Evolutionary conservation across 2,113 vertebrate species (phyloP), one percentile per base, ranked within the genome.

Genomic region (Rallus limicola): DNA sequence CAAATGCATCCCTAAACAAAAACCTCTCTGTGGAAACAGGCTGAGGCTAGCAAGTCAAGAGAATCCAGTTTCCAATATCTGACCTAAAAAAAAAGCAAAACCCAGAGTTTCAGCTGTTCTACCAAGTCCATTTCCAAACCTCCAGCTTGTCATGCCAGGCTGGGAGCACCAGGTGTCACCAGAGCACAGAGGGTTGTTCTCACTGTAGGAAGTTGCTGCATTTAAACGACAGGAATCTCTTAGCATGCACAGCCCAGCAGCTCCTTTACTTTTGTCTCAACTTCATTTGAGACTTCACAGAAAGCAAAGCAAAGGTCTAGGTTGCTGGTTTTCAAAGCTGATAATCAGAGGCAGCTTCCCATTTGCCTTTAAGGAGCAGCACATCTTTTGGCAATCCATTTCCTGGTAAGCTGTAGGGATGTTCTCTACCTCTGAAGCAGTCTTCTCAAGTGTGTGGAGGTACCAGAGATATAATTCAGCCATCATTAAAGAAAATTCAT

Each of bases 141-240:
- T 26, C n/a, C 56, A 78, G 33, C 56, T 15, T 96, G 95, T 55
- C 76, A 85, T 96, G 58, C 52, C 72, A 55, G 46, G 52, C 71
- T 81, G 33, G 72, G 38, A 93, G 94, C 96, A 82, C 53, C 86
- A 97, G 96, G 36, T 94, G 94, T 95, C 96, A 88, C 68, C 92
- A 91, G 13, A 92, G 77, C 82, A 90, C 0, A 80, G 55, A 16
- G 10, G 0, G 46, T 76, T 25, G 7, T 53, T 29, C 4, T 11
- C 46, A 17, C 69, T 55, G 44, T 1, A 56, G 19, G 38, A 50
- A 0, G 0, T 31, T 46, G 40, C 19, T 3, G 20, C 55, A 80
- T 26, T 5, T 15, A 59, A 23, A 17, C 1, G 1, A 40, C 46
- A 70, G n/a, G n/a, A 21, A 64, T 33, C 42, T 16, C n/a, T n/a